Percentiles rank a stretch among this genome's conserved stretches.
phyloP scores from a whole-genome alignment of 2,113 vertebrate genomes.

The Callionymus lyra region DNA sequence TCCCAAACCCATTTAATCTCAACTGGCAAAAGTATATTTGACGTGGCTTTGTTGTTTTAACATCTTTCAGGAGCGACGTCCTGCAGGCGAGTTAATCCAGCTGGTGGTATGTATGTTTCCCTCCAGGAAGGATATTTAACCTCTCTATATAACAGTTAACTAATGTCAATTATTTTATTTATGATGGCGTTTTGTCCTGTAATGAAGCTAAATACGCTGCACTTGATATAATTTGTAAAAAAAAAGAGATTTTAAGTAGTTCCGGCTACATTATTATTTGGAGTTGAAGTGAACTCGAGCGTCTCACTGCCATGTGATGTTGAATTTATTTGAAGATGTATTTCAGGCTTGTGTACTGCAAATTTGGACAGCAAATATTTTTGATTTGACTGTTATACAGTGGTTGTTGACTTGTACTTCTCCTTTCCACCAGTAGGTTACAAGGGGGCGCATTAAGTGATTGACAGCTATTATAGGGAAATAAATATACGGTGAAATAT shows the following conservation, averaged over 20 bases:
- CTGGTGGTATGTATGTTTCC: constrained; percentile 10
- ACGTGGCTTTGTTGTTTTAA: too few relatives aligned
- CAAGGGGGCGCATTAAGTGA: constrained; percentile 9
- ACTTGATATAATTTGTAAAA: constrained; percentile 9
- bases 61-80: not conserved
- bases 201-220: constrained; percentile 15
- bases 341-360: not conserved
- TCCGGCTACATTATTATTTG: constrained; percentile 12
- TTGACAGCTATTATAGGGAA: too few relatives aligned
- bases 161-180: constrained; percentile 49
- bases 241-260: not conserved
- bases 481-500: too few relatives aligned
- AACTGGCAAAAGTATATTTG: too few relatives aligned
- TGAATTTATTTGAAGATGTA: constrained; percentile 9
- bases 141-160: not conserved
- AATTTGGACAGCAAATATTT: constrained; percentile 5
- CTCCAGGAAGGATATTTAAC: not conserved
- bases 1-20: too few relatives aligned
- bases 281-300: constrained; percentile 22
- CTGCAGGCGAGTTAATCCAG: constrained; percentile 9
- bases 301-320: constrained; percentile 53
- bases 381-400: constrained; percentile 1
- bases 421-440: constrained; percentile 41
- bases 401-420: constrained; percentile 26
- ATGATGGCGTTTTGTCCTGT: constrained; percentile 17